Conservation (phyloP, 1,140 invertebrate genomes). For the Papilio xuthus region DNA sequence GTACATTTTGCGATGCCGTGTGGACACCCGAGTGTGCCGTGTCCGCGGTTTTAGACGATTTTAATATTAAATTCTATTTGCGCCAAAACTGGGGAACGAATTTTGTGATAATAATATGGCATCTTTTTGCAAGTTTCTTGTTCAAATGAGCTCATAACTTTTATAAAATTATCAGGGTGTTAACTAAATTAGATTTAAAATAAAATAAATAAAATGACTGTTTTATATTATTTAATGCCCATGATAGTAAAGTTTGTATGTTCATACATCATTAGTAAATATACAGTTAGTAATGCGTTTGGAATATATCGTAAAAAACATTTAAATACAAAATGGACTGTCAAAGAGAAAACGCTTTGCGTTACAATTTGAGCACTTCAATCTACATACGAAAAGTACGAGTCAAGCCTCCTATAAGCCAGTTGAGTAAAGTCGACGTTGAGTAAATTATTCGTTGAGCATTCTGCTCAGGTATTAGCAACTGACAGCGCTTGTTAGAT, state of each 20-base stretch:
- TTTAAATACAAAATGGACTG: background rate
- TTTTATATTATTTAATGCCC: background rate
- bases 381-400: slow-evolving; percentile 10
- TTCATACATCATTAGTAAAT: too few species aligned
- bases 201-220: background rate
- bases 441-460: slow-evolving; percentile 28
- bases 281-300: too few species aligned
- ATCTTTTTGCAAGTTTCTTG: slow-evolving; percentile 4
- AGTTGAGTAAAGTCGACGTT: slow-evolving; percentile 4
- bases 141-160: slow-evolving; percentile 14
- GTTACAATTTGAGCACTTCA: background rate
- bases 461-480: slow-evolving; percentile 33
- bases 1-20: slow-evolving; percentile 47
- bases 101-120: background rate
- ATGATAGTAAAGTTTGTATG: background rate
- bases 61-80: slow-evolving; percentile 45
- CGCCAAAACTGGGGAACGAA: background rate
- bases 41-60: slow-evolving; percentile 52
- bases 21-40: slow-evolving; percentile 44
- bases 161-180: background rate
- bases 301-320: background rate
- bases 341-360: background rate
- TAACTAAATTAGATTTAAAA: background rate
- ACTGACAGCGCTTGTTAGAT: slow-evolving; percentile 41
- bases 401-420: background rate